Base-by-base conservation (phyloP, 2,888 invertebrate species). In the Eilema depressum region DNA sequence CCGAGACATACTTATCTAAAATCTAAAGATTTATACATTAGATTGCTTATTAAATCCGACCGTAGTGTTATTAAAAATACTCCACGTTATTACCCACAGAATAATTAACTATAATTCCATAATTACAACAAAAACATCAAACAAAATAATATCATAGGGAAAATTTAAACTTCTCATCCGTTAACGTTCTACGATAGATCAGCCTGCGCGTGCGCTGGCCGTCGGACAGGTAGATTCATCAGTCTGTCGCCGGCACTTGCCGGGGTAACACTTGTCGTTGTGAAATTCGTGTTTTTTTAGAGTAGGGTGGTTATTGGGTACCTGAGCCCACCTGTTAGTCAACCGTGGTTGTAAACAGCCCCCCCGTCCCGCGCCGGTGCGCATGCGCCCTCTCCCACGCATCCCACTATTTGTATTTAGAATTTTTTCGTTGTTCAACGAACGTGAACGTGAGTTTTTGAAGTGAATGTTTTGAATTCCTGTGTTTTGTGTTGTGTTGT, bases 401-500 rank as follows among this genome's bases (percentile, higher is more conserved):
- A 81, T 86, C 88, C 87, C 80, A 83, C 82, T 84, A 83, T 88
- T 86, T 85, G 84, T 84, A 83, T 89, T 89, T 86, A 89, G 86
- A 92, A 88, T 88, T 88, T 91, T 91, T 89, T 85, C 81, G 89
- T 84, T 85, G 79, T 87, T 47, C 23, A 23, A 63, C 90, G 87
- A 85, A 75, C 77, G 79, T 82, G 86, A 90, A 88, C 89, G 91
- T 85, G 88, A 76, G 73, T 70, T 76, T 66, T 59, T 41, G 70
- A 37, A 68, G 75, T 79, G 78, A 75, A 75, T 78, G 80, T 78
- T 81, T 80, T 68, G 76, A 81, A 83, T 83, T 81, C 77, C 77
- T 83, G 84, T 86, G 86, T 83, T 75, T 81, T 86, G 86, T 85
- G 80, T 78, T 85, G 89, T 88, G 87, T 81, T 81, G 85, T 87